Evolutionary conservation across 2,113 vertebrate species (phyloP), one percentile per base, ranked within the genome.

Genomic region (Elachura formosa): DNA sequence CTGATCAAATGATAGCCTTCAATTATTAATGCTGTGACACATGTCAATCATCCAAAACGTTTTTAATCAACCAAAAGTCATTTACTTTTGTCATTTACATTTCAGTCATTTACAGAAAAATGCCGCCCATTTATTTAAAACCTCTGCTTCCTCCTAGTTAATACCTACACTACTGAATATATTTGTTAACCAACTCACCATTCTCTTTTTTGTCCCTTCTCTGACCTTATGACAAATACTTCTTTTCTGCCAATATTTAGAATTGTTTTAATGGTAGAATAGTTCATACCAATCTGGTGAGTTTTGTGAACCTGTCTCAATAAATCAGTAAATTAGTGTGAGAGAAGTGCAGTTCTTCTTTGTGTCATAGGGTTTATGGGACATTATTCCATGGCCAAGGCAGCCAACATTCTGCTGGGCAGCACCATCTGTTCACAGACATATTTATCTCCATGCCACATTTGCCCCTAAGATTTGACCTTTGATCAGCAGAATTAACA

Each of bases 361-460:
- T 81, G 58, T 69, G n/a, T 52, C 49, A 14, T 12, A 25, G 34
- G 56, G 25, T 93, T 83, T 82, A 76, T 5, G 31, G 63, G 83
- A 86, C 46, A 33, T 38, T 85, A 85, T 73, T 94, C 54, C 90
- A 86, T 24, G 82, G 94, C 80, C 88, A 91, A 94, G 78, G 75
- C 94, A 96, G 94, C 41, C 91, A 92, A 85, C 14, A 1, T 69
- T 93, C 92, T 95, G 75, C 54, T 85, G 79, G 79, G 79, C 67
- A 90, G 63, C 67, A 74, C 96, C 94, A 93, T 94, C 94, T 96
- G 96, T 71, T 95, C 88, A 19, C 7, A 34, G 55, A 85, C 14
- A 18, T 85, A 94, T 93, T 95, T 94, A 88, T 80, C 59, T 95
- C 71, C 13, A 17, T 77, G 94, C 83, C 75, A 83, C 85, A 96